These are phyloP conservation scores for Pantherophis alleghaniensis DNA, from an alignment of 2,797 vertebrate species.

Conservation along the genomic window DNA sequence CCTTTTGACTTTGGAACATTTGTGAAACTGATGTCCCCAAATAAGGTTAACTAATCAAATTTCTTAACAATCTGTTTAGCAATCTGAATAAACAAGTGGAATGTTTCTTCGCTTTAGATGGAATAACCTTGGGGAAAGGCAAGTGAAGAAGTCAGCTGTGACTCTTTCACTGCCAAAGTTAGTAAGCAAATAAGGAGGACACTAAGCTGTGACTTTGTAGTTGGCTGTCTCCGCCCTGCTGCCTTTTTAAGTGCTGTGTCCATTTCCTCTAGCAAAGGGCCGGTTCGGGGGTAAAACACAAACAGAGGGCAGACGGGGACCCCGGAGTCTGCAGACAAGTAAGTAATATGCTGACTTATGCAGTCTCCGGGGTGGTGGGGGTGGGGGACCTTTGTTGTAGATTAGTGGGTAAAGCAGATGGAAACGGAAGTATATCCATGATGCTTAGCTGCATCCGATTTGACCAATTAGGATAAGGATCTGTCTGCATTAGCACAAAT, in stretches of 20 bases:
- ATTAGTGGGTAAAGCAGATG: background rate
- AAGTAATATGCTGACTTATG: background rate
- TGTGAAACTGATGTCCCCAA: background rate
- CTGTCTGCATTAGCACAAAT: slow-evolving; percentile 34
- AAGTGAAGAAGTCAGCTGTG: background rate
- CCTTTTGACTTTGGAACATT: background rate
- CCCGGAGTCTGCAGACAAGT: slow-evolving; percentile 1
- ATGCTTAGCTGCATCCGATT: background rate
- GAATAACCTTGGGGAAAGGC: background rate
- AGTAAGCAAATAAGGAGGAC: slow-evolving; percentile 16
- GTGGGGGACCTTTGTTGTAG: background rate
- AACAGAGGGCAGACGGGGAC: slow-evolving; percentile 27
- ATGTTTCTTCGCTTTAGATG: background rate
- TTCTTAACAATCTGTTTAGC: background rate
- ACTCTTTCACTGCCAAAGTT: background rate
- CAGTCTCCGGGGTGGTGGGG: slow-evolving; percentile 20
- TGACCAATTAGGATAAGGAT: background rate
- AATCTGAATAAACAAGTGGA: background rate
- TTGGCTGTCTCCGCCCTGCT: slow-evolving; percentile 41
- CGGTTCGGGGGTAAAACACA: slow-evolving; percentile 24
- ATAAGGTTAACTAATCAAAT: background rate
- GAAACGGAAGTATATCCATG: background rate
- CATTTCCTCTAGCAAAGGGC: slow-evolving; percentile 47
- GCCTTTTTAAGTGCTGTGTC: slow-evolving; percentile 47
- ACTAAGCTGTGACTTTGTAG: slow-evolving; percentile 33